Evolutionary conservation across 2,797 vertebrate species (phyloP), one percentile per base, ranked within the genome.

Genomic region (Triplophysa bombifrons): DNA sequence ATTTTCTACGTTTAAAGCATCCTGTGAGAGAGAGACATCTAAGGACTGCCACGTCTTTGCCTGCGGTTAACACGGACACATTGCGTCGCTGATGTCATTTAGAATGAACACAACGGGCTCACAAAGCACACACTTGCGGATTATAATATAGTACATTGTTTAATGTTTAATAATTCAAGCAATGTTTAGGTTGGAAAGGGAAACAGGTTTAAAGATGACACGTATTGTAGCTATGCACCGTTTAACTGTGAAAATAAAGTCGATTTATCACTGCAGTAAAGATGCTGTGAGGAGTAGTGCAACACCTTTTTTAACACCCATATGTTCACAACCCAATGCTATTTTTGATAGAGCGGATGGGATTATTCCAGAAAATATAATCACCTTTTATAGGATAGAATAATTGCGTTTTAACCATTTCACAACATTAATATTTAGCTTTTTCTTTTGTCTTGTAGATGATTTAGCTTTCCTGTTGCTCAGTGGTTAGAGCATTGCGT

Each of bases 1-100:
- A 55, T n/a, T 65, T 81, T 71, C 71, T 13, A 34, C 48, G 61
- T 65, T 72, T 63, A 74, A 75, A 77, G 74, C 80, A 72, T 81
- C 78, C 64, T 61, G 46, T 56, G 48, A 58, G 41, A 48, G 27
- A 60, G 69, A 55, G 69, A 50, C 74, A 70, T 78, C 67, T 53
- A 83, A 61, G 78, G 17, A 74, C 78, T 73, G 76, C 69, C 75
- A 78, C 76, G 55, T 60, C 64, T 74, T 46, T 1, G 27, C 65
- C 66, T 78, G 78, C 61, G 9, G 67, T 38, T 9, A 25, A 12
- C 56, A 13, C 69, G n/a, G 17, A 58, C 34, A 50, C 27, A 27
- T 17, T 25, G 9, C 25, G 25, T 22, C 25, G 16, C 38, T 27
- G 8, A 17, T 70, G 48, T 22, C 9, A 12, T 72, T 76, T 2